Conservation (phyloP, 2,888 invertebrate genomes). For the Ichneumoninae sp. region DNA sequence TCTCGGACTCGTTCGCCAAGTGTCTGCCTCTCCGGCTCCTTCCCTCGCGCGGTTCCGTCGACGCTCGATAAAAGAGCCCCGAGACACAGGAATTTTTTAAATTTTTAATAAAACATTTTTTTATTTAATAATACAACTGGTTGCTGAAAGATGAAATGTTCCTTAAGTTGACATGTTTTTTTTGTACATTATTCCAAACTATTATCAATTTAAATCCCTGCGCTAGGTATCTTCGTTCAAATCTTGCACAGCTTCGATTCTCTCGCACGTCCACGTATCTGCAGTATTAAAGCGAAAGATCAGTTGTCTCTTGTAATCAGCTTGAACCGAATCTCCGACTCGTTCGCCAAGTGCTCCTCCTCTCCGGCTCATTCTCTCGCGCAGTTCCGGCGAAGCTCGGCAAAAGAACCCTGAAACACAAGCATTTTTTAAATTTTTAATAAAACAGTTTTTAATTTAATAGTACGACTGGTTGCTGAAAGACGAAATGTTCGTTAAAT, state of each 20-base stretch:
- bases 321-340: background rate
- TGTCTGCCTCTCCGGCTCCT: background rate
- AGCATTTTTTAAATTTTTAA: background rate
- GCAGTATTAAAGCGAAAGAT: background rate
- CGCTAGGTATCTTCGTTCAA: background rate
- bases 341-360: slow-evolving; percentile 5
- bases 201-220: background rate
- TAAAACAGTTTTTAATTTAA: too few relatives aligned
- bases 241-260: background rate
- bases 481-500: background rate
- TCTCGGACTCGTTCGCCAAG: slow-evolving; percentile 25
- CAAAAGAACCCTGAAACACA: slow-evolving; percentile 27
- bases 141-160: background rate
- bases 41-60: slow-evolving; percentile 24
- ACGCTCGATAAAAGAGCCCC: slow-evolving; percentile 29
- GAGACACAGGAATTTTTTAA: background rate
- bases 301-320: background rate
- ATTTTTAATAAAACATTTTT: too few relatives aligned
- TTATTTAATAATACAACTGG: too few relatives aligned
- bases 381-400: slow-evolving; percentile 21
- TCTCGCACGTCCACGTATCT: background rate
- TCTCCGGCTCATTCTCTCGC: background rate
- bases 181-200: background rate
- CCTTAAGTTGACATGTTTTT: background rate
- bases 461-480: background rate